Evolutionary conservation across 2,888 invertebrate genomes (phyloP).

Genomic region (Ichneumon xanthorius): DNA sequence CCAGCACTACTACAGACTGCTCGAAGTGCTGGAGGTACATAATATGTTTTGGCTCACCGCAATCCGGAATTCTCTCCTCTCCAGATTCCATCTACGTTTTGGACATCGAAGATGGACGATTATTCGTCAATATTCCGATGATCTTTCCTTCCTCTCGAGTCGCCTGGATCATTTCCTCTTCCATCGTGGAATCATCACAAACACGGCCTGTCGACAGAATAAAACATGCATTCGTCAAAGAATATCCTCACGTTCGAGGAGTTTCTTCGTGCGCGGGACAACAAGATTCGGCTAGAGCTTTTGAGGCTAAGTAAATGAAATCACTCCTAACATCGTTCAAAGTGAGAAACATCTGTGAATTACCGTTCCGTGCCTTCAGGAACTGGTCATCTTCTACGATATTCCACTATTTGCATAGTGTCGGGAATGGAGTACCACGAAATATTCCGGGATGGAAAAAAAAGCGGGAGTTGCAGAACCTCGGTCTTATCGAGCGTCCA

Average conservation of each 20-base stretch:
- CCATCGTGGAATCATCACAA: background rate
- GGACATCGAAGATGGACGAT: background rate
- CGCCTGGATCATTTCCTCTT: background rate
- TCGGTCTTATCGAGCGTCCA: background rate
- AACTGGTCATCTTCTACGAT: background rate
- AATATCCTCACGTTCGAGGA: background rate
- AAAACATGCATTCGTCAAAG: background rate
- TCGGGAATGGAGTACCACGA: background rate
- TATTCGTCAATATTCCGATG: background rate
- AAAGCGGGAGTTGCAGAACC: background rate
- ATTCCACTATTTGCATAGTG: background rate
- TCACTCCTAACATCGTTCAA: background rate
- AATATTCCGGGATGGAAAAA: background rate
- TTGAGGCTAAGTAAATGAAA: background rate
- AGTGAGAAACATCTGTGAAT: background rate
- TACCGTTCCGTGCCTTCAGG: background rate
- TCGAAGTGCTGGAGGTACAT: background rate
- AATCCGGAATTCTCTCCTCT: background rate
- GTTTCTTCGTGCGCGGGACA: background rate
- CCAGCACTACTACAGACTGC: background rate
- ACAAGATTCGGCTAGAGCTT: background rate
- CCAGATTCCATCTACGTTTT: background rate
- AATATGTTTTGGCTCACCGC: background rate
- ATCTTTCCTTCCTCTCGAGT: background rate
- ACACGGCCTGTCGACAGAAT: background rate